A percentile compares a stretch with the other conserved stretches of the same genome.
Conservation (phyloP, 2,113 vertebrate genomes). For the Gulo gulo region DNA sequence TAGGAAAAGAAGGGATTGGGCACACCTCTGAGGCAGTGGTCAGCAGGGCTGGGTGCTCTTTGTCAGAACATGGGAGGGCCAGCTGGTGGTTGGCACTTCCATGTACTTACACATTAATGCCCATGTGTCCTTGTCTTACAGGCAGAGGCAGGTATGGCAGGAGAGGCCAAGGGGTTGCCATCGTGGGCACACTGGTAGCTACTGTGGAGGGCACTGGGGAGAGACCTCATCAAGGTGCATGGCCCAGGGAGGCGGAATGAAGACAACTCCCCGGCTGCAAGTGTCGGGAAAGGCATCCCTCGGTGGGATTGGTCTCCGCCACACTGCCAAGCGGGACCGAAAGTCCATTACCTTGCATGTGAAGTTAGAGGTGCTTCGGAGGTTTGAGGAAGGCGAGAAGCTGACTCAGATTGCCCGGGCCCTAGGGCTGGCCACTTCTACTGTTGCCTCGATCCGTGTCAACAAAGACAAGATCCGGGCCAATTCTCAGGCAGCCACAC, state of each 20-base stretch:
- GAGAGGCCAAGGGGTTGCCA: not conserved
- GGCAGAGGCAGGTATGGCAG: not conserved
- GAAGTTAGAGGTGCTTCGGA: constrained; percentile 48
- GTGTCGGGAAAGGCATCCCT: not conserved
- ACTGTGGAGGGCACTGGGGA: not conserved
- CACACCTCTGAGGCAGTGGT: not conserved
- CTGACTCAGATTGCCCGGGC: not conserved
- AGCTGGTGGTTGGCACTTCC: not conserved
- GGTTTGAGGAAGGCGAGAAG: constrained; percentile 53
- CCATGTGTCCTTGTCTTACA: not conserved
- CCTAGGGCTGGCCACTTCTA: constrained; percentile 40
- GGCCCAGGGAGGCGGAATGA: not conserved
- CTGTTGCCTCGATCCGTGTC: not conserved
- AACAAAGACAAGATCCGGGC: constrained; percentile 52
- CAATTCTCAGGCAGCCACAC: not conserved
- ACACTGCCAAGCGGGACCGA: not conserved
- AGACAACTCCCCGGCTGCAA: not conserved
- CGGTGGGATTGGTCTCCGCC: not conserved
- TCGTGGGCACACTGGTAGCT: not conserved
- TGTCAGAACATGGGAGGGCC: not conserved
- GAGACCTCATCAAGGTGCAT: not conserved
- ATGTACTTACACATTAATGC: not conserved
- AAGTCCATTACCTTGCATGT: constrained; percentile 23
- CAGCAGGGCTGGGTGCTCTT: not conserved
- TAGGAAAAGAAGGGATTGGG: not conserved